phyloP scores from a whole-genome alignment of 2,888 invertebrate species.

The Eristalis tenax region DNA sequence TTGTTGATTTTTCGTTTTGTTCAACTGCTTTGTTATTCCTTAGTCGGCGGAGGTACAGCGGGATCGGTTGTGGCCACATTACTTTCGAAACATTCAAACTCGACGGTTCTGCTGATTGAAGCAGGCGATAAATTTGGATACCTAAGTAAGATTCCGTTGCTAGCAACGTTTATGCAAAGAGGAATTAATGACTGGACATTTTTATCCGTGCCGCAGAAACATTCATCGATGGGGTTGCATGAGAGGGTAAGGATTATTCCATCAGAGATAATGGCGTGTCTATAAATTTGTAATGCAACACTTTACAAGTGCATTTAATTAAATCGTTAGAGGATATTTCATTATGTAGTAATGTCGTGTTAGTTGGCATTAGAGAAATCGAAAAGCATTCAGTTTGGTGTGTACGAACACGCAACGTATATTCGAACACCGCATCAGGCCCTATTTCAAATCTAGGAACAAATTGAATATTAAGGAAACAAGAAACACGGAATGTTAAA shows the following conservation, averaged over 20 bases:
- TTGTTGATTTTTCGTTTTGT: neutral
- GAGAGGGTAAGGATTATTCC: conserved; percentile 82
- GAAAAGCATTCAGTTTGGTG: too few relatives aligned
- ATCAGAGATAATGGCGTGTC: too few relatives aligned
- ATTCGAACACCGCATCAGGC: too few relatives aligned
- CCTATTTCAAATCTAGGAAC: too few relatives aligned
- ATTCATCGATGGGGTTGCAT: conserved; percentile 85
- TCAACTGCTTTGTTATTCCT: conserved; percentile 3
- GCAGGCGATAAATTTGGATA: conserved; percentile 87
- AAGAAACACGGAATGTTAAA: too few relatives aligned
- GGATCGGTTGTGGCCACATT: conserved; percentile 87
- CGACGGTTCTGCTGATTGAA: conserved; percentile 85
- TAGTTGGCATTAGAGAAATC: too few relatives aligned
- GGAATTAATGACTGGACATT: conserved; percentile 87
- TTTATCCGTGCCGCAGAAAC: conserved; percentile 84
- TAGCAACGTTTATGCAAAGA: conserved; percentile 86
- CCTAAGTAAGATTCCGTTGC: conserved; percentile 84
- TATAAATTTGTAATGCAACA: too few relatives aligned
- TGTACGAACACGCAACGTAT: too few relatives aligned
- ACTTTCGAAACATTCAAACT: conserved; percentile 83
- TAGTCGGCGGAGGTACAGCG: conserved; percentile 87
- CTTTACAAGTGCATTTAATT: neutral
- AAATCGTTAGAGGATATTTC: too few relatives aligned
- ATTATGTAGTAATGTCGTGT: too few relatives aligned
- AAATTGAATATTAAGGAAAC: too few relatives aligned